Percentiles rank a stretch among this genome's conserved stretches.
Evolutionary conservation across 2,797 vertebrate species (phyloP).

Genomic region (Epinephelus coioides): DNA sequence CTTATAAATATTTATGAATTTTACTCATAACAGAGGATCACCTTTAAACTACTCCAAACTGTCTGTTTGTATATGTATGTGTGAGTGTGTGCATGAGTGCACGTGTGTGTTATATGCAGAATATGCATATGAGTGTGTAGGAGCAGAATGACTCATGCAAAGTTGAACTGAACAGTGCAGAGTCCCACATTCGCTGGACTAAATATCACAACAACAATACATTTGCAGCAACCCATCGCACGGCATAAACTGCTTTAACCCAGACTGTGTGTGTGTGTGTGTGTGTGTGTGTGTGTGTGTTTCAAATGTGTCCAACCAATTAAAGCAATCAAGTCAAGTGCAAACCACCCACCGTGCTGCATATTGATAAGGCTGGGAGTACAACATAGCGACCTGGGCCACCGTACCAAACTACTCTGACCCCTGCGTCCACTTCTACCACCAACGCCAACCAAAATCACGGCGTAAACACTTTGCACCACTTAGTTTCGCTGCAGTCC

Average conservation of each 20-base stretch:
- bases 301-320: constrained; percentile 64
- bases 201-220: constrained; percentile 65
- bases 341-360: constrained; percentile 71
- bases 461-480: constrained; percentile 66
- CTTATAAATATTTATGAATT: constrained; percentile 76
- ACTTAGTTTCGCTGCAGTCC: constrained; percentile 42
- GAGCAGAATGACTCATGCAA: constrained; percentile 76
- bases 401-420: constrained; percentile 55
- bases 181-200: constrained; percentile 62
- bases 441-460: constrained; percentile 55
- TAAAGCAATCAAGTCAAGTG: constrained; percentile 78
- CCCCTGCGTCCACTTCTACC: constrained; percentile 65
- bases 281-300: constrained; percentile 24
- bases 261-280: constrained; percentile 12
- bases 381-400: constrained; percentile 48
- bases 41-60: constrained; percentile 73
- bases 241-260: constrained; percentile 18
- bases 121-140: constrained; percentile 76
- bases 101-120: constrained; percentile 58
- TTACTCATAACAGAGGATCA: constrained; percentile 67
- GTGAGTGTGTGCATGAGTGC: constrained; percentile 3
- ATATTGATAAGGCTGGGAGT: constrained; percentile 72
- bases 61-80: constrained; percentile 51
- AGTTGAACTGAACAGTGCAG: constrained; percentile 54
- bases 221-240: constrained; percentile 33